These are phyloP conservation scores for fruit fly (Drosophila melanogaster) DNA, from an alignment of 1,140 invertebrate species.

Conservation along the genomic window Release_6_plus_ISO1_MT NT_037436.4:10420001-10420500, in stretches of 20 bases:
- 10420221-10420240: slow-evolving; percentile 1
- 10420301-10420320: slow-evolving; percentile 79
- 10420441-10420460: no score
- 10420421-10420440: no score
- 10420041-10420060: slow-evolving; percentile 55
- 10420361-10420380: slow-evolving; percentile 4
- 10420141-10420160: slow-evolving; percentile 81
- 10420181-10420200: slow-evolving; percentile 23
- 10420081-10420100: slow-evolving; percentile 47
- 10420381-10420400: neutral
- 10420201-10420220: slow-evolving; percentile 23
- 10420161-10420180: slow-evolving; percentile 53
- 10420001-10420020: slow-evolving; percentile 78
- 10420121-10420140: slow-evolving; percentile 63
- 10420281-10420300: slow-evolving; percentile 11
- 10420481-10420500: no score
- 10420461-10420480: no score
- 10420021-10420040: slow-evolving; percentile 22
- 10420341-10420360: slow-evolving; percentile 60
- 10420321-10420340: slow-evolving; percentile 69
- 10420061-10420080: slow-evolving; percentile 78
- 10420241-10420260: slow-evolving; percentile 77
- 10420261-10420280: slow-evolving; percentile 61
- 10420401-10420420: slow-evolving; percentile 11
- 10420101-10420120: slow-evolving; percentile 42